Percentiles rank a stretch among this genome's conserved stretches.
Evolutionary conservation across 2,797 vertebrate genomes (phyloP).

Genomic region (Gobionotothen gibberifrons): DNA sequence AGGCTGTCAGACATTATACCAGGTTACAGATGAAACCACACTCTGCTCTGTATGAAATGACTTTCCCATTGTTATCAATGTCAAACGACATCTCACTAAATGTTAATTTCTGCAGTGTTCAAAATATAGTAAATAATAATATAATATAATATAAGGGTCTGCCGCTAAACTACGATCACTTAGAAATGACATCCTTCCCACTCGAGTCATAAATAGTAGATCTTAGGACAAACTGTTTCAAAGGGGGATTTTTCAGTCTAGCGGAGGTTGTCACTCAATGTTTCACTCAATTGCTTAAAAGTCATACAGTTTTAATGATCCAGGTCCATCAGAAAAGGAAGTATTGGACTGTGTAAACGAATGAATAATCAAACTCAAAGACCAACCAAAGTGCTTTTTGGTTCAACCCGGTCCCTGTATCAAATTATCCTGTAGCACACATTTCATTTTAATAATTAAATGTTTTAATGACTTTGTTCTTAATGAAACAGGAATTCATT

Average conservation of each 20-base stretch:
- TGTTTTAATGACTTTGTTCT: conserved; percentile 9
- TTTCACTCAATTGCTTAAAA: conserved; percentile 12
- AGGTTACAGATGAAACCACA: conserved; percentile 47
- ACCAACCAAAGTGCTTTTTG: background rate
- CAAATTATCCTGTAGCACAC: background rate
- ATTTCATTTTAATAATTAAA: conserved; percentile 15
- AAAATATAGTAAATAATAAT: conserved; percentile 12
- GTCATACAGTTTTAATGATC: background rate
- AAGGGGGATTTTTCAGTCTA: conserved; percentile 7
- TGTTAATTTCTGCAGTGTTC: background rate
- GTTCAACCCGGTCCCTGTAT: background rate
- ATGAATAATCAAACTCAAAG: background rate
- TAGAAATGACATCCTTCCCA: conserved; percentile 23
- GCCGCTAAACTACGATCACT: conserved; percentile 5
- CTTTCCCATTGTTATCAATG: background rate
- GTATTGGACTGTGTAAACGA: background rate
- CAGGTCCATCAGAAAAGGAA: background rate
- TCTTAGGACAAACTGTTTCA: conserved; percentile 19
- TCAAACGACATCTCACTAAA: conserved; percentile 2
- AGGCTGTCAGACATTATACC: conserved; percentile 52
- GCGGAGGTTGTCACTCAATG: conserved; percentile 8
- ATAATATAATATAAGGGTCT: background rate
- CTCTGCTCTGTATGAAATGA: background rate
- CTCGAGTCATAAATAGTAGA: conserved; percentile 26
- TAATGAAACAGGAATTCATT: conserved; percentile 30